Percentiles rank a stretch among this genome's conserved stretches.
These are phyloP conservation scores for Cryptomyrus ogoouensis DNA, from an alignment of 2,113 vertebrate species.

Conservation along the genomic window DNA sequence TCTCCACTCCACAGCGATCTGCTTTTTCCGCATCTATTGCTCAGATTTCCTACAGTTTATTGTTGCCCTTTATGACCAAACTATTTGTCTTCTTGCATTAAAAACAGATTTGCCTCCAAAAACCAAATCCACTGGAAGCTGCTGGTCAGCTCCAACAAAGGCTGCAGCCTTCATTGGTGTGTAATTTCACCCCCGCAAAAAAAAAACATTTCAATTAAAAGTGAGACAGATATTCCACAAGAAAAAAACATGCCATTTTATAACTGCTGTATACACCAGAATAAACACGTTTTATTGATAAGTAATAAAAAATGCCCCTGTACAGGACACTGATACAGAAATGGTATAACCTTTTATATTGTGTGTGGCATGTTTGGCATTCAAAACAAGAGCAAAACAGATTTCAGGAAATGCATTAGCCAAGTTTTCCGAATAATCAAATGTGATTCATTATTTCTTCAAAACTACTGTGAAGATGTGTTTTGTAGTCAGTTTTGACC, in stretches of 20 bases:
- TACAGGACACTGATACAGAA: neutral
- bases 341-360: neutral
- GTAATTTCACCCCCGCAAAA: conserved; percentile 34
- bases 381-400: neutral
- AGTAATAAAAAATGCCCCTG: neutral
- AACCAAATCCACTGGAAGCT: conserved; percentile 41
- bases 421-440: conserved; percentile 50
- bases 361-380: neutral
- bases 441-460: conserved; percentile 60
- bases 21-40: conserved; percentile 50
- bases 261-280: conserved; percentile 29
- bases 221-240: conserved; percentile 49
- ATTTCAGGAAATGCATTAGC: conserved; percentile 34
- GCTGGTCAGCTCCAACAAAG: conserved; percentile 40
- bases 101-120: conserved; percentile 52
- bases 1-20: conserved; percentile 37
- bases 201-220: conserved; percentile 53
- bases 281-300: conserved; percentile 21
- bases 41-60: conserved; percentile 56
- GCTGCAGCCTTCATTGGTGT: conserved; percentile 42
- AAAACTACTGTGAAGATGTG: conserved; percentile 39
- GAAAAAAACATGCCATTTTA: conserved; percentile 42
- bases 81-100: conserved; percentile 59
- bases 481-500: conserved; percentile 18
- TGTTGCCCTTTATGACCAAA: conserved; percentile 52